phyloP scores from a whole-genome alignment of 2,797 vertebrate genomes.

The Microhierax caerulescens region DNA sequence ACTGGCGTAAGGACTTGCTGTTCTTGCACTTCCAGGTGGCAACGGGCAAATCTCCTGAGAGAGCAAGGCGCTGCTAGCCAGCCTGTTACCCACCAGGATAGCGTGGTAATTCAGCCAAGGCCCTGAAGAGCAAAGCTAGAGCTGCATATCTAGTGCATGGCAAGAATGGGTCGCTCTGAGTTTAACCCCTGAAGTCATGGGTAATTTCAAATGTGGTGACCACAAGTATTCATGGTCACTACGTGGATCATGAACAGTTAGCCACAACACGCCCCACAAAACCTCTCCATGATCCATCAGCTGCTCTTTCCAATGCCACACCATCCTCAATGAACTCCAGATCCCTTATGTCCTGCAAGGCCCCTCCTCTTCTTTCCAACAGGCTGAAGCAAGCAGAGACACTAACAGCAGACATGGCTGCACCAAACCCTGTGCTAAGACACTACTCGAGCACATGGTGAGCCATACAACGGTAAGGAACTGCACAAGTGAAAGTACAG shows the following conservation, averaged over 20 bases:
- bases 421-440: background rate
- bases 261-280: background rate
- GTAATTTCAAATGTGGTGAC: background rate
- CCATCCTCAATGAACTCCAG: background rate
- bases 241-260: accelerated
- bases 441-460: accelerated
- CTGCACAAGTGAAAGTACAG: background rate
- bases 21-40: background rate
- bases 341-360: background rate
- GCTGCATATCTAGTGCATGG: background rate
- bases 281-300: background rate
- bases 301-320: background rate
- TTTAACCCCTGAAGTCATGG: background rate
- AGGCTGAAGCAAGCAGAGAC: background rate
- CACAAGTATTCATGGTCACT: background rate
- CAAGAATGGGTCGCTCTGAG: accelerated
- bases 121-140: background rate
- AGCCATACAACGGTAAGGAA: background rate
- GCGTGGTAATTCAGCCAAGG: background rate
- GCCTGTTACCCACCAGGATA: background rate
- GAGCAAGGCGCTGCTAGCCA: background rate
- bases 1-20: background rate
- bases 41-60: background rate
- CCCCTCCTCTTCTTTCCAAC: background rate
- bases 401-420: accelerated